Evolutionary conservation across 2,888 invertebrate species (phyloP).

Genomic region (Nephrotoma guestfalica): DNA sequence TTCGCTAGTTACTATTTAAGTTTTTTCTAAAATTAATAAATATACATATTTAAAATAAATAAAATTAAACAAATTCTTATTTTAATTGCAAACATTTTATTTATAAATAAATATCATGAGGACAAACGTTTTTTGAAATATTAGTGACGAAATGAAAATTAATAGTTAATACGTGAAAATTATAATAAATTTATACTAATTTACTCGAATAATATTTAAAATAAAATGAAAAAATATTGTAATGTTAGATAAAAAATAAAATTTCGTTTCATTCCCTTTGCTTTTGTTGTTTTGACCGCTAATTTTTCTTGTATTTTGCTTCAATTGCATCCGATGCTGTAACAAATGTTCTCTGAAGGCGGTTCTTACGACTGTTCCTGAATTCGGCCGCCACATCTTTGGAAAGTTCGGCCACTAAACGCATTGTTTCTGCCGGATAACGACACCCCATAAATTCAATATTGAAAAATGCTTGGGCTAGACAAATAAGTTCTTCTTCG

Average conservation of each 20-base stretch:
- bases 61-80: background rate
- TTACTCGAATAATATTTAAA: background rate
- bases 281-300: background rate
- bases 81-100: background rate
- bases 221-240: background rate
- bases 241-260: background rate
- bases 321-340: slow-evolving; percentile 59
- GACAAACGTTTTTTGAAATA: background rate
- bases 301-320: background rate
- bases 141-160: background rate
- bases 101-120: background rate
- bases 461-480: slow-evolving; percentile 86
- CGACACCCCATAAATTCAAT: slow-evolving; percentile 74
- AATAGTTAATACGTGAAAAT: background rate
- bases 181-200: background rate
- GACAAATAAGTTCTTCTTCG: slow-evolving; percentile 65
- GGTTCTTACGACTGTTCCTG: slow-evolving; percentile 43
- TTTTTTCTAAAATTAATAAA: background rate
- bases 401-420: slow-evolving; percentile 55
- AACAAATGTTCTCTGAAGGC: slow-evolving; percentile 59
- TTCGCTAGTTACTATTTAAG: background rate
- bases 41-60: background rate
- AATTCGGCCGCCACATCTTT: slow-evolving; percentile 60
- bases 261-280: background rate
- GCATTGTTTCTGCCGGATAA: slow-evolving; percentile 77